These are phyloP conservation scores for Cololabis saira DNA, from an alignment of 2,113 vertebrate genomes.

Conservation along the genomic window DNA sequence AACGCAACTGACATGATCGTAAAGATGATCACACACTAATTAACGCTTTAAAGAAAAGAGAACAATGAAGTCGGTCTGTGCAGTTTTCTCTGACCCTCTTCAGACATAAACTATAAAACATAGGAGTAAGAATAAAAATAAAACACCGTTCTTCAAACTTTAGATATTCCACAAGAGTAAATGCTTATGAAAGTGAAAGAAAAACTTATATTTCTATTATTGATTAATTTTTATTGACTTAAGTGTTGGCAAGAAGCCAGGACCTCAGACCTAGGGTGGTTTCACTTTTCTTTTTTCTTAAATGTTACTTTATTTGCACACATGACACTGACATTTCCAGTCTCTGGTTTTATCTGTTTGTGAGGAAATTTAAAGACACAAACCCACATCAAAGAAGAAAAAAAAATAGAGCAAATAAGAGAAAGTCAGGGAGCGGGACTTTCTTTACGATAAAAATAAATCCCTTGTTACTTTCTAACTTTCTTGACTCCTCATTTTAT, in stretches of 20 bases:
- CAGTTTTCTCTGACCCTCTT: too few relatives aligned
- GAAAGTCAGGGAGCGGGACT: neutral
- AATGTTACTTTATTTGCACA: neutral
- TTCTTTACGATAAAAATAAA: neutral
- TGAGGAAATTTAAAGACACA: neutral
- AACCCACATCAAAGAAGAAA: too few relatives aligned
- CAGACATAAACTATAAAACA: neutral
- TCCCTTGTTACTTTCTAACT: neutral
- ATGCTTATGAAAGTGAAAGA: too few relatives aligned
- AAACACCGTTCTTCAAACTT: too few relatives aligned
- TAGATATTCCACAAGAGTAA: too few relatives aligned
- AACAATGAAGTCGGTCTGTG: neutral
- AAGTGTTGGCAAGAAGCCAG: too few relatives aligned
- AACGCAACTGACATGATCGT: too few relatives aligned
- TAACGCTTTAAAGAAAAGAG: neutral
- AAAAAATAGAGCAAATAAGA: neutral
- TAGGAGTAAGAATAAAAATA: too few relatives aligned
- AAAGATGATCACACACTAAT: too few relatives aligned
- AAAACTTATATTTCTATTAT: too few relatives aligned
- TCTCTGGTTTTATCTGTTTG: neutral
- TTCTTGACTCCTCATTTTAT: neutral
- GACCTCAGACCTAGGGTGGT: neutral
- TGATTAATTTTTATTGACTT: too few relatives aligned
- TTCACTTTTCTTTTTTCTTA: neutral
- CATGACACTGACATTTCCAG: neutral